A percentile compares a stretch with the other conserved stretches of the same genome.
These are phyloP conservation scores for Dryobates pubescens DNA, from an alignment of 2,797 vertebrate species.

Conservation along the genomic window DNA sequence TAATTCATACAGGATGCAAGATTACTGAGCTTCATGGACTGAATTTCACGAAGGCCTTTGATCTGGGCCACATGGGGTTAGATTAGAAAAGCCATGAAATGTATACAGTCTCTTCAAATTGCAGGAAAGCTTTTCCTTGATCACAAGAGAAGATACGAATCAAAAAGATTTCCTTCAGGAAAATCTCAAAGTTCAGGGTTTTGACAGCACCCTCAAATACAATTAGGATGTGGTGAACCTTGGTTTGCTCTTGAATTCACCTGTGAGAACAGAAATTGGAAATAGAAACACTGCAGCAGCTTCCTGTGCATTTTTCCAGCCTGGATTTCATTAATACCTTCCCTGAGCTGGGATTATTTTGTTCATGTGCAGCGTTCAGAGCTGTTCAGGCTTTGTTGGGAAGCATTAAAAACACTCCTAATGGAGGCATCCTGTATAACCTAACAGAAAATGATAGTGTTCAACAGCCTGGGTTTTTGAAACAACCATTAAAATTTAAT, in stretches of 20 bases:
- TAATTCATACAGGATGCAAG: not conserved
- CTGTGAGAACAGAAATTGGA: conserved; percentile 34
- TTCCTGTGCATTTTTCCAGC: conserved; percentile 26
- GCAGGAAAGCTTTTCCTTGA: conserved; percentile 11
- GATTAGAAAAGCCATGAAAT: conserved; percentile 14
- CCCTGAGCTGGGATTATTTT: conserved; percentile 36
- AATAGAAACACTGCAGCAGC: conserved; percentile 14
- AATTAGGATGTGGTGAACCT: conserved; percentile 36
- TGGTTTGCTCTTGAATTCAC: conserved; percentile 49
- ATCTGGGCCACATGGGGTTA: not conserved
- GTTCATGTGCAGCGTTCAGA: not conserved
- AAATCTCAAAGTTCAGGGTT: conserved; percentile 7
- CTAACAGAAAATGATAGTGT: conserved; percentile 11
- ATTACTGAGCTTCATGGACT: not conserved
- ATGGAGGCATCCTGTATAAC: not conserved
- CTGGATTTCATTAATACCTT: conserved; percentile 59
- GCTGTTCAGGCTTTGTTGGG: conserved; percentile 48
- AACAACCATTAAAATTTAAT: conserved; percentile 45
- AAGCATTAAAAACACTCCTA: conserved; percentile 23
- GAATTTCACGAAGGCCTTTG: not conserved
- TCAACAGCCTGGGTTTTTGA: not conserved
- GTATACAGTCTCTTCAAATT: not conserved
- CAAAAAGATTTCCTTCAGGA: conserved; percentile 32
- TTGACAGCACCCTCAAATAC: conserved; percentile 23
- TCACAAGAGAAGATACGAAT: not conserved